phyloP scores from a whole-genome alignment of 2,888 invertebrate species.

The Eilema sororculum region DNA sequence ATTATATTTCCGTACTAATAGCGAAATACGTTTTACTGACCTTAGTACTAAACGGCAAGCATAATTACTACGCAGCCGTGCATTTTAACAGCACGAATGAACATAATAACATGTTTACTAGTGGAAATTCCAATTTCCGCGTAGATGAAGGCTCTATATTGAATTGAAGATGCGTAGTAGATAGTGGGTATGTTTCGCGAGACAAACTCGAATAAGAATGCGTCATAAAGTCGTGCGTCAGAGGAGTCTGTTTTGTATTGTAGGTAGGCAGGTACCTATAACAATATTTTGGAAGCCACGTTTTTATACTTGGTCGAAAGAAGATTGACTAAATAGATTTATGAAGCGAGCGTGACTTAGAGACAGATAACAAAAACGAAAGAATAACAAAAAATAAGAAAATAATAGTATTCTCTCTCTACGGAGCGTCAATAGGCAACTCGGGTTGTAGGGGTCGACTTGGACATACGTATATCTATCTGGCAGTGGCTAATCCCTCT shows the following conservation, averaged over 20 bases:
- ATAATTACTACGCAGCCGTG: neutral
- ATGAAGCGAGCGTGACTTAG: too few species aligned
- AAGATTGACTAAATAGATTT: too few species aligned
- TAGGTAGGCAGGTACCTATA: too few species aligned
- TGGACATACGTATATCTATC: too few species aligned
- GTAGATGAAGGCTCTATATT: neutral
- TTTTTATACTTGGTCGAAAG: too few species aligned
- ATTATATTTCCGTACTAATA: slow-evolving; percentile 1
- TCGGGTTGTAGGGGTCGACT: too few species aligned
- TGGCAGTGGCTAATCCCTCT: too few species aligned
- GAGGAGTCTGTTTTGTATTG: neutral
- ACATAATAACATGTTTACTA: neutral
- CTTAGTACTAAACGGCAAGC: neutral
- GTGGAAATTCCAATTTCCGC: slow-evolving; percentile 14
- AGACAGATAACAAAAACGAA: too few species aligned
- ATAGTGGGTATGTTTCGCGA: neutral
- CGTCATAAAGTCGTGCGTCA: neutral
- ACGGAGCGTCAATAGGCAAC: too few species aligned
- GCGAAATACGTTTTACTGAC: neutral
- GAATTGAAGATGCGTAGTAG: slow-evolving; percentile 10
- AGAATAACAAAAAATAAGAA: too few species aligned
- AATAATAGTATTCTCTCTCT: too few species aligned
- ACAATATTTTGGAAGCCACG: too few species aligned
- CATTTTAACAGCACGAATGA: neutral
- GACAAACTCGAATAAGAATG: neutral